Conservation (phyloP, 2,888 invertebrate genomes). For the Sarcophaga rosellei region DNA sequence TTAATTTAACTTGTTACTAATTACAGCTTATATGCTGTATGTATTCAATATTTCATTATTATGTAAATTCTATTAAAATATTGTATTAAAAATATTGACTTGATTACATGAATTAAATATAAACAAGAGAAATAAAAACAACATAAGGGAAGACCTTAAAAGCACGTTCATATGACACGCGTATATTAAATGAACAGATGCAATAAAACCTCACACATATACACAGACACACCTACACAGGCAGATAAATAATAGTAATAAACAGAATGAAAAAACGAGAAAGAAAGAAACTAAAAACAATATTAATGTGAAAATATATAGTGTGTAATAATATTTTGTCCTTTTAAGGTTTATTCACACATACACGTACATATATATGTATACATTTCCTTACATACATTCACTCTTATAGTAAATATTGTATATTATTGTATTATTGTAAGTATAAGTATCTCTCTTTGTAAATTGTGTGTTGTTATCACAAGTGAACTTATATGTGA, state of each 20-base stretch:
- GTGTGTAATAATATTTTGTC: background rate
- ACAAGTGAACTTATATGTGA: background rate
- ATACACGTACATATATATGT: background rate
- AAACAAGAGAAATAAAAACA: slow-evolving; percentile 7
- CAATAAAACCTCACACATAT: background rate
- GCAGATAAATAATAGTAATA: too few relatives aligned
- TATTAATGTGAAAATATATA: background rate
- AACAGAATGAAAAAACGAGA: too few relatives aligned
- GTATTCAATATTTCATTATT: background rate
- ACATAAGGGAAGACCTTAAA: background rate
- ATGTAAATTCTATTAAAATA: slow-evolving; percentile 14
- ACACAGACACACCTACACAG: too few relatives aligned
- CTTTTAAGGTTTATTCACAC: background rate
- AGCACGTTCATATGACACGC: slow-evolving; percentile 24
- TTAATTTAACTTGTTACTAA: background rate
- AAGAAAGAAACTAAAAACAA: background rate
- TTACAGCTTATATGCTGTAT: background rate
- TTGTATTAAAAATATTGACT: slow-evolving; percentile 29
- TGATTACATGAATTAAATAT: slow-evolving; percentile 56
- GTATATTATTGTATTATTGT: slow-evolving; percentile 9
- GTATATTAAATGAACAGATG: background rate
- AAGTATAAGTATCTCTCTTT: background rate
- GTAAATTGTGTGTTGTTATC: background rate
- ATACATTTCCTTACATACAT: background rate
- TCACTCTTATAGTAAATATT: background rate